Base-by-base conservation (phyloP, 2,797 vertebrate genomes). In the Hyperoplus immaculatus region DNA sequence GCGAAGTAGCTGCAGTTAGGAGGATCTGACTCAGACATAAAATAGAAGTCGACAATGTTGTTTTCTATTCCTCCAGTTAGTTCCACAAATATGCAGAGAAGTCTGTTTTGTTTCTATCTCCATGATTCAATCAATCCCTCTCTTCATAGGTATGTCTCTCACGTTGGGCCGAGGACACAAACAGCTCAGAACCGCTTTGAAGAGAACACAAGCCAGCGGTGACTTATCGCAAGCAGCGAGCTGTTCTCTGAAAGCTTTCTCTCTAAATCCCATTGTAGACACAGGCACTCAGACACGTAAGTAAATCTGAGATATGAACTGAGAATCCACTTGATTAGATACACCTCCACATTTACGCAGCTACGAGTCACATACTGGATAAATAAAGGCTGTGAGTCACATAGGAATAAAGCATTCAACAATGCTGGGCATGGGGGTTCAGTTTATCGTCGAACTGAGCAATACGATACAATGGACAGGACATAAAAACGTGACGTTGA, bases 311-410 rank as follows among this genome's bases (percentile, higher is more conserved):
- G 56, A 81, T 87, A 85, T 64, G 46, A 70, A 81, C 51, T 73
- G 68, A 79, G 73, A 87, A 78, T 60, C 68, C 67, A 79, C 61
- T 82, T 86, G 68, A 89, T 91, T 87, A 81, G 69, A 83, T 60
- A 80, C 69, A 50, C 87, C 75, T 81, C 77, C 86, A 82, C 77
- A 84, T 87, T 70, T 69, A 82, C 8, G 4, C 76, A 59, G 86
- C 63, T 85, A 49, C 64, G 62, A 86, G 72, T 75, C 78, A 66
- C 63, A 81, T 16, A 42, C 50, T 60, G 45, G 60, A 77, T 81
- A 82, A 86, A 88, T 77, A 85, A 73, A 82, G 57, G 76, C 66
- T 51, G 53, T 85, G 90, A 88, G 78, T 83, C 84, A 91, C 56
- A 68, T 47, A 72, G 2, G 29, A 71, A 76, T 72, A 73, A 82